phyloP scores from a whole-genome alignment of 2,113 vertebrate genomes.

The Misgurnus mizolepis region DNA sequence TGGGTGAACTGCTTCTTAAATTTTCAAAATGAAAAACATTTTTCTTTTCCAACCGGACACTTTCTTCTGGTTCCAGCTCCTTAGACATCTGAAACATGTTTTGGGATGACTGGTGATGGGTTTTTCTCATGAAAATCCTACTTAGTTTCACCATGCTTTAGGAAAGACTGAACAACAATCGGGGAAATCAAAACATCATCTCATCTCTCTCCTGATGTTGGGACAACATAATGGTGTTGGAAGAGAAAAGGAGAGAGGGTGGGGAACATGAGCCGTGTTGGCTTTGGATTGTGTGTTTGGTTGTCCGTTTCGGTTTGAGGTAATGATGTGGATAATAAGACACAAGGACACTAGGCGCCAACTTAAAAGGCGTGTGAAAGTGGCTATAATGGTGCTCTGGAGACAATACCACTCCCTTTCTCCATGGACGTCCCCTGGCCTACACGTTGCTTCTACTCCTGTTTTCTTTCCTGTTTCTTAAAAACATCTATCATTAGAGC shows the following conservation, averaged over 20 bases:
- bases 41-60: background rate
- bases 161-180: slow-evolving; percentile 23
- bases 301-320: slow-evolving; percentile 50
- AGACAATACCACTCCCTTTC: slow-evolving; percentile 48
- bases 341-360: slow-evolving; percentile 16
- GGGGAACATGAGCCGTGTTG: slow-evolving; percentile 39
- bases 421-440: slow-evolving; percentile 37
- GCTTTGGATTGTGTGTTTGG: slow-evolving; percentile 37
- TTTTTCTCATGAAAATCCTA: background rate
- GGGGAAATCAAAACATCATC: slow-evolving; percentile 8
- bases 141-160: background rate
- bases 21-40: background rate
- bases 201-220: background rate
- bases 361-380: slow-evolving; percentile 43
- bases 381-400: slow-evolving; percentile 34
- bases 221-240: slow-evolving; percentile 27
- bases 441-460: slow-evolving; percentile 22
- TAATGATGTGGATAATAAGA: slow-evolving; percentile 60
- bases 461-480: background rate
- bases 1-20: background rate
- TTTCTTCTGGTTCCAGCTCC: slow-evolving; percentile 14
- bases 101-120: slow-evolving; percentile 5
- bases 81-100: slow-evolving; percentile 3
- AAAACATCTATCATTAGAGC: background rate
- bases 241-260: slow-evolving; percentile 34